A percentile compares a stretch with the other conserved stretches of the same genome.
These are phyloP conservation scores for Geotria australis DNA, from an alignment of 2,797 vertebrate genomes.

Conservation along the genomic window DNA sequence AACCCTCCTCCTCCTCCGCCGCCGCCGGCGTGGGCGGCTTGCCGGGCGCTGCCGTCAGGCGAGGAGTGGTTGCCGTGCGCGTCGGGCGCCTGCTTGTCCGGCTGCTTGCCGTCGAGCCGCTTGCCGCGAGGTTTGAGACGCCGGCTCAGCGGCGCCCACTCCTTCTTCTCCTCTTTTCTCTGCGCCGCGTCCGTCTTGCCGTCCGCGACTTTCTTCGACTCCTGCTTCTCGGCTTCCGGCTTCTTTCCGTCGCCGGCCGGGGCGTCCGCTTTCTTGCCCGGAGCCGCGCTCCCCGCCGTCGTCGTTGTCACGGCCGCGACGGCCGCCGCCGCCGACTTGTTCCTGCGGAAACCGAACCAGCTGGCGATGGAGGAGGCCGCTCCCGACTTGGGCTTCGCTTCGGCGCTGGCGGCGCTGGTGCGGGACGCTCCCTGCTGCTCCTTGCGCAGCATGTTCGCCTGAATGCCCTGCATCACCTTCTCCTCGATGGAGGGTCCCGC, in stretches of 20 bases:
- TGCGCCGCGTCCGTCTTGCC: slow-evolving; percentile 33
- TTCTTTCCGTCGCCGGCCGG: background rate
- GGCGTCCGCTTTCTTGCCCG: background rate
- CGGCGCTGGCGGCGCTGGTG: slow-evolving; percentile 10
- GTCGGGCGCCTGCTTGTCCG: background rate
- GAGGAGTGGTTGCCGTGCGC: background rate
- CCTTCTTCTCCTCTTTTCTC: slow-evolving; percentile 44
- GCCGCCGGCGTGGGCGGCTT: background rate
- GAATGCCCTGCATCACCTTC: slow-evolving; percentile 75
- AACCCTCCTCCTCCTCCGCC: background rate
- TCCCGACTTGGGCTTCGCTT: slow-evolving; percentile 29
- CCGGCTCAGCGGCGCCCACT: slow-evolving; percentile 5
- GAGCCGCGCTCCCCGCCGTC: background rate
- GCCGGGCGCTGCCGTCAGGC: too few relatives aligned
- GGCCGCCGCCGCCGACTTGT: slow-evolving; percentile 38
- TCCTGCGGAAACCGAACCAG: slow-evolving; percentile 66
- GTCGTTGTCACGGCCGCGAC: slow-evolving; percentile 21
- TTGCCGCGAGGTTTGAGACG: background rate
- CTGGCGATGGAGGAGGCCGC: slow-evolving; percentile 37
- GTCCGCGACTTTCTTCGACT: slow-evolving; percentile 2
- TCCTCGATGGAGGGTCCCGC: slow-evolving; percentile 42
- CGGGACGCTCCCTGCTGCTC: slow-evolving; percentile 24
- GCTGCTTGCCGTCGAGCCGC: background rate
- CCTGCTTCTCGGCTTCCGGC: background rate
- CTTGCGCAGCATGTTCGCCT: slow-evolving; percentile 50